Base-by-base conservation (phyloP, 2,888 invertebrate species). In the Phyllotreta cruciferae region DNA sequence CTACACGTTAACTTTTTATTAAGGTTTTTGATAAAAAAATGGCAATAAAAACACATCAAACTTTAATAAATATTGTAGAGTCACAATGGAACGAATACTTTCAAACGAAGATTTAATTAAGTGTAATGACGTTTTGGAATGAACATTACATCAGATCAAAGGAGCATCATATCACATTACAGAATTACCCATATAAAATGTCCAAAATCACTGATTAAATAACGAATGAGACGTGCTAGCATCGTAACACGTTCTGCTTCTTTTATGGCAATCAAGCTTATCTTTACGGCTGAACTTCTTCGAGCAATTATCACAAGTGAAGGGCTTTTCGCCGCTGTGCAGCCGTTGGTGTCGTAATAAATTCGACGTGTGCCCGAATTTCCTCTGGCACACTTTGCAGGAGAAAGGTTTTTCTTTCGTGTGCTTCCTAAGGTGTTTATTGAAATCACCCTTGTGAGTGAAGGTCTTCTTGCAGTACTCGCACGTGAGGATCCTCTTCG, bases 271-370 rank as follows among this genome's bases (percentile, higher is more conserved):
- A 24, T 78, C 74, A 60, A 81, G 68, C 66, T 81, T 81, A 65
- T 81, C 81, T 68, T 78, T 80, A 42, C 81, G 68, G 61, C 75
- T 77, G 68, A 81, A 81, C 52, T 66, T 73, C 65, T 76, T 80
- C 44, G 75, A 72, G 66, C 81, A 81, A 49, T 67, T 69, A 36
- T 74, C 72, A 62, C 81, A 81, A 13, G 69, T 66, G 62, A 90
- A 92, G 1, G 91, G 91, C 14, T 89, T 84, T 73, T 90, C 89
- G 9, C 90, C 91, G 14, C 89, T 89, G 78, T 93, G 92, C 1
- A 90, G 88, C 58, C 90, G 81, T 75, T 90, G 86, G 81, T 93
- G 92, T 53, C 91, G 84, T 74, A 90, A 90, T 71, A 92, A 81
- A 45, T 91, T 91, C 66, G 90, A 90, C 64, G 90, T 79, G 60